Conservation (phyloP, 2,888 invertebrate genomes). For the Heliconius aoede region DNA sequence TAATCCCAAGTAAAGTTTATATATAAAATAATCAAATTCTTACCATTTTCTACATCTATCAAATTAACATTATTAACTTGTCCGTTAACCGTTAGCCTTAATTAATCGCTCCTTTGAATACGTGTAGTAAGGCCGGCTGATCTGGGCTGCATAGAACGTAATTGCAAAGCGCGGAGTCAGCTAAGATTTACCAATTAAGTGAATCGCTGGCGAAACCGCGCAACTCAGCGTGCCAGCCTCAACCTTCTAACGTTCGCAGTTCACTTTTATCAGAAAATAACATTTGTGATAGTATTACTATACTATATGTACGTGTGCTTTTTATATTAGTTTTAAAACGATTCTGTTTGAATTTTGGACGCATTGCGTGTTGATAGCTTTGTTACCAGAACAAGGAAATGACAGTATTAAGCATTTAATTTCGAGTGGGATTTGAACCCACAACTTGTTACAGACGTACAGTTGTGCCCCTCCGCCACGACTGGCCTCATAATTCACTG, state of each 20-base stretch:
- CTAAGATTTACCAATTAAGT: constrained; percentile 82
- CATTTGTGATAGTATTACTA: background rate
- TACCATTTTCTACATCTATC: constrained; percentile 35
- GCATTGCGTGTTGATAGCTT: too few species aligned
- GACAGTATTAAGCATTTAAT: too few species aligned
- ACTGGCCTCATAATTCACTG: too few species aligned
- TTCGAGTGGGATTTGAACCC: too few species aligned
- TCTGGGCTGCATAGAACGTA: constrained; percentile 67
- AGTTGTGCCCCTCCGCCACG: too few species aligned
- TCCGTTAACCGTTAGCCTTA: constrained; percentile 40
- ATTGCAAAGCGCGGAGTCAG: constrained; percentile 79
- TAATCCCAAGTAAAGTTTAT: background rate
- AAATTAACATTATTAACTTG: constrained; percentile 31
- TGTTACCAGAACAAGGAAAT: too few species aligned
- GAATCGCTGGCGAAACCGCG: constrained; percentile 75
- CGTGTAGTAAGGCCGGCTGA: constrained; percentile 64
- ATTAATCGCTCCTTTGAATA: constrained; percentile 46
- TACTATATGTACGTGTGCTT: background rate
- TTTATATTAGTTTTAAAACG: background rate
- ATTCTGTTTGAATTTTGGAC: too few species aligned
- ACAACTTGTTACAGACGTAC: too few species aligned
- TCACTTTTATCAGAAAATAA: constrained; percentile 43
- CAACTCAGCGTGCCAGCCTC: constrained; percentile 62
- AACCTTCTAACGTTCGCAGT: constrained; percentile 44
- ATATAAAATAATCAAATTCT: constrained; percentile 14